Evolutionary conservation across 1,140 invertebrate species (phyloP).

Genomic region (Idris sp.): DNA sequence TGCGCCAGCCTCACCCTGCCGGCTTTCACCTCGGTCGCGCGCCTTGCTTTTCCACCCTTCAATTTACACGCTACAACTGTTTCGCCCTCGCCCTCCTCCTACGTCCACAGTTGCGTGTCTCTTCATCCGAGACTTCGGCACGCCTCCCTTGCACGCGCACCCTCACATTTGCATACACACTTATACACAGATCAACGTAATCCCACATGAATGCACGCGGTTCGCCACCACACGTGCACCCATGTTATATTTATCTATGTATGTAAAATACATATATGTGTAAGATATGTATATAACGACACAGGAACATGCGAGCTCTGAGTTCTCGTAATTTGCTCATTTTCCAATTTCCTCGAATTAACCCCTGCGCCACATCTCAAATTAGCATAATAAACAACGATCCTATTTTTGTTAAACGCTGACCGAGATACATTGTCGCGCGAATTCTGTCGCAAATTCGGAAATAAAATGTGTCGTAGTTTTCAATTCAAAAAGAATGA

Average conservation of each 20-base stretch:
- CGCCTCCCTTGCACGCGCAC: conserved; percentile 34
- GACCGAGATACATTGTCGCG: too few species aligned
- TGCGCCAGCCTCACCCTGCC: conserved; percentile 24
- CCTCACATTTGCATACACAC: conserved; percentile 6
- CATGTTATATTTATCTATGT: too few species aligned
- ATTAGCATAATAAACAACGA: conserved; percentile 63
- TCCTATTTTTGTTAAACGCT: conserved; percentile 30
- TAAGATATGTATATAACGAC: conserved; percentile 2
- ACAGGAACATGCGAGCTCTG: conserved; percentile 41
- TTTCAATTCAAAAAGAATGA: too few species aligned
- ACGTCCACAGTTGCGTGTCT: conserved; percentile 46
- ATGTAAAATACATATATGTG: too few species aligned
- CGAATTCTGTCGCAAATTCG: too few species aligned
- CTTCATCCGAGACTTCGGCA: conserved; percentile 51
- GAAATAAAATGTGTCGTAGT: too few species aligned
- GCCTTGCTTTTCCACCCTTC: conserved; percentile 63
- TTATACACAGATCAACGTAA: neutral
- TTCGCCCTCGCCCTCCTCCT: conserved; percentile 34
- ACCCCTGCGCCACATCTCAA: conserved; percentile 49
- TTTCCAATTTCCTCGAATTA: conserved; percentile 65
- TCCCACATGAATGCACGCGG: conserved; percentile 22
- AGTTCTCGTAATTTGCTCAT: conserved; percentile 58
- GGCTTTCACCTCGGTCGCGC: conserved; percentile 30
- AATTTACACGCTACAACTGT: conserved; percentile 69
- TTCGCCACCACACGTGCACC: conserved; percentile 1